These are phyloP conservation scores for Dendroctonus ponderosae DNA, from an alignment of 1,140 invertebrate genomes.

Conservation along the genomic window DNA sequence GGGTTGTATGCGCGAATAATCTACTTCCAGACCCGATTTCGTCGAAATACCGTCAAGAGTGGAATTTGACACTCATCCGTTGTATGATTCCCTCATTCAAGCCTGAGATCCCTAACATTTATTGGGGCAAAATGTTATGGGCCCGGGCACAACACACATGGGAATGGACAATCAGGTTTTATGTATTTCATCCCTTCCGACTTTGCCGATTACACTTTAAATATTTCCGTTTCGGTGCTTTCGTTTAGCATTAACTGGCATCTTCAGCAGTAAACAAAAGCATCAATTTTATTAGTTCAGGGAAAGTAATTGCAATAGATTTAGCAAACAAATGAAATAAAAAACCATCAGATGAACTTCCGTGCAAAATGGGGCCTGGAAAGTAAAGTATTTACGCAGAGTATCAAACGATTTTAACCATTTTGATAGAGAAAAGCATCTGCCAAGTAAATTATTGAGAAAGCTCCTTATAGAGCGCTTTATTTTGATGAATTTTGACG, in stretches of 20 bases:
- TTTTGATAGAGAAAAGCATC: too few species aligned
- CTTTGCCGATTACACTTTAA: slow-evolving; percentile 25
- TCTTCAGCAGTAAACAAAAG: background rate
- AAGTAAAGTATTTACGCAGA: too few species aligned
- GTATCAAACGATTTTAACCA: too few species aligned
- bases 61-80: slow-evolving; percentile 11
- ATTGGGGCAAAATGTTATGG: slow-evolving; percentile 25
- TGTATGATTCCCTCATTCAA: slow-evolving; percentile 6
- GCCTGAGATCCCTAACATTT: slow-evolving; percentile 14
- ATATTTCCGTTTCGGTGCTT: slow-evolving; percentile 21
- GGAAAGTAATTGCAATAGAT: too few species aligned
- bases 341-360: too few species aligned
- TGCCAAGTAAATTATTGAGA: too few species aligned
- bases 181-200: slow-evolving; percentile 22
- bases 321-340: too few species aligned
- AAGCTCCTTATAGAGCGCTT: too few species aligned
- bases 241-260: slow-evolving; percentile 16
- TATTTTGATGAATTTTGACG: too few species aligned
- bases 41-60: slow-evolving; percentile 7
- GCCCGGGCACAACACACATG: slow-evolving; percentile 25
- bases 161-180: slow-evolving; percentile 31
- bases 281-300: background rate
- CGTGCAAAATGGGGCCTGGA: too few species aligned
- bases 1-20: background rate
- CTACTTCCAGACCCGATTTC: slow-evolving; percentile 5